Evolutionary conservation across 2,797 vertebrate species (phyloP).

Genomic region (Cygnus olor): DNA sequence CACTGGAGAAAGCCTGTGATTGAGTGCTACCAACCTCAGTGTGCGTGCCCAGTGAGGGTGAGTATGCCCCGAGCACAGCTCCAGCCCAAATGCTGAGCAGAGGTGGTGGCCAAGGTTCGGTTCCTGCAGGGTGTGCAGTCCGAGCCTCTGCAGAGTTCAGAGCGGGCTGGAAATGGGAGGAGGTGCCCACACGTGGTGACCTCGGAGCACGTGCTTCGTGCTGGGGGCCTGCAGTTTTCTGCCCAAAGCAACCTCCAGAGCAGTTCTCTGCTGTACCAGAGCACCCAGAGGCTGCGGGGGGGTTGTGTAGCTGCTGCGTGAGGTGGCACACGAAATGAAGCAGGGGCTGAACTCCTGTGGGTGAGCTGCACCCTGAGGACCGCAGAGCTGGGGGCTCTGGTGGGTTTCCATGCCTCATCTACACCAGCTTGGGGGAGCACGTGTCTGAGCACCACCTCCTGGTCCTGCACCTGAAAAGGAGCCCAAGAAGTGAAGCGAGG

Average conservation of each 20-base stretch:
- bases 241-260: no score
- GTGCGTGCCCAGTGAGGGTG: accelerated
- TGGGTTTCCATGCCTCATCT: not conserved
- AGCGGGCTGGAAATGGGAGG: accelerated
- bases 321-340: accelerated
- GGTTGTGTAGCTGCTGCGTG: accelerated
- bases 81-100: accelerated
- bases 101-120: accelerated
- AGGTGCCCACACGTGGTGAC: not conserved
- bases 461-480: not conserved
- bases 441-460: not conserved
- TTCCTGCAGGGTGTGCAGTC: accelerated
- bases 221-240: not conserved
- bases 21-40: not conserved
- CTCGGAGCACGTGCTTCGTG: accelerated
- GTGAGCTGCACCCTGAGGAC: not conserved
- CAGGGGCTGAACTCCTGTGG: accelerated
- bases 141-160: accelerated
- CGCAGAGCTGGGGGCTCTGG: accelerated
- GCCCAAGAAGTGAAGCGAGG: not conserved
- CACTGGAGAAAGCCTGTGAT: accelerated
- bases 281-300: no score
- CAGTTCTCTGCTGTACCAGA: no score
- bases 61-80: not conserved
- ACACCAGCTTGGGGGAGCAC: not conserved